A percentile compares a stretch with the other conserved stretches of the same genome.
These are phyloP conservation scores for Cygnus atratus DNA, from an alignment of 2,113 vertebrate genomes.

Conservation along the genomic window DNA sequence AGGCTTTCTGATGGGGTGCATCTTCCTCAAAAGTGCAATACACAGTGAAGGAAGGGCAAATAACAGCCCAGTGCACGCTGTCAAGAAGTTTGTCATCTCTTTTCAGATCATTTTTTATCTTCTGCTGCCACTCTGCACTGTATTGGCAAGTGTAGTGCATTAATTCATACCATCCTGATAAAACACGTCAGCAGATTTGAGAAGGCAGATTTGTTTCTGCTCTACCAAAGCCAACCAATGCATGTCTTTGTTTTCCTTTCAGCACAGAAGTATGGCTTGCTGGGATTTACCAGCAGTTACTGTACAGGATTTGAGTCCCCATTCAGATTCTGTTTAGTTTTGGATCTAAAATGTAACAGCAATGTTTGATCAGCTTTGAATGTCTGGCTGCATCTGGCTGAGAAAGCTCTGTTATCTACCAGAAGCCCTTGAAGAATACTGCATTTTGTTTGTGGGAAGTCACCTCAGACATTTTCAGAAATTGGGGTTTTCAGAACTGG, in stretches of 20 bases:
- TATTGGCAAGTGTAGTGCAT: neutral
- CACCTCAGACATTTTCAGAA: too few species aligned
- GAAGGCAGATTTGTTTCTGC: neutral
- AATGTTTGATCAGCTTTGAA: neutral
- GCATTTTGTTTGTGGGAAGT: neutral
- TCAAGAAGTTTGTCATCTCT: neutral
- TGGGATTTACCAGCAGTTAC: constrained; percentile 21
- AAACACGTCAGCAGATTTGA: constrained; percentile 15
- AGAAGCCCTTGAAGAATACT: neutral
- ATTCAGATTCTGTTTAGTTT: neutral
- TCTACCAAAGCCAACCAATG: neutral
- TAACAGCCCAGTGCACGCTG: neutral
- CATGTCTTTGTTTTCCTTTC: neutral
- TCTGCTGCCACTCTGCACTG: neutral
- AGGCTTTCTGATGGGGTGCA: neutral
- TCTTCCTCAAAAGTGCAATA: neutral
- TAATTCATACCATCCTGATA: neutral
- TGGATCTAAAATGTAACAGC: neutral
- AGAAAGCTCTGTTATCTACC: neutral
- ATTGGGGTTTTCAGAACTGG: neutral
- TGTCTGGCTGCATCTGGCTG: neutral
- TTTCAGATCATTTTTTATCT: neutral
- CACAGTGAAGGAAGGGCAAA: neutral
- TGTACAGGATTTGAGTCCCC: neutral
- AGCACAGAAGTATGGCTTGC: neutral